Conservation (phyloP, 2,888 invertebrate genomes). For the Scrobipalpa atriplicella region DNA sequence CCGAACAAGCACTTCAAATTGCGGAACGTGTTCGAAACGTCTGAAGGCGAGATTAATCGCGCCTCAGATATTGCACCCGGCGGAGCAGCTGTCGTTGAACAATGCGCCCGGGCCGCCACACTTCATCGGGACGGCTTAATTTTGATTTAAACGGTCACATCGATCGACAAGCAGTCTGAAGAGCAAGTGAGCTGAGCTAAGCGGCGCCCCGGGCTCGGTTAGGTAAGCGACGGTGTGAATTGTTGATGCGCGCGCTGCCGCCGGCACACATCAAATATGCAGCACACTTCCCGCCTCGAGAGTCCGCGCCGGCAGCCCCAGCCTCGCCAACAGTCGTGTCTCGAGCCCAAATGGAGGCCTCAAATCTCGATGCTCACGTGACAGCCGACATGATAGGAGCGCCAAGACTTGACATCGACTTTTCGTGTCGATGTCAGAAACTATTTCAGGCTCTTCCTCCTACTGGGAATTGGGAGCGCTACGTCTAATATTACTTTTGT, state of each 20-base stretch:
- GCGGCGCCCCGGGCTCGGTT: constrained; percentile 57
- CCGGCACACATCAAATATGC: constrained; percentile 71
- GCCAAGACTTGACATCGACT: constrained; percentile 37
- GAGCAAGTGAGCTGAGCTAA: constrained; percentile 51
- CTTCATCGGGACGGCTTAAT: constrained; percentile 46
- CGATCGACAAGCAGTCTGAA: constrained; percentile 50
- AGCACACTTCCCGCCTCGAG: constrained; percentile 56
- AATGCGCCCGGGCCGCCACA: constrained; percentile 34
- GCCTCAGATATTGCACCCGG: constrained; percentile 44
- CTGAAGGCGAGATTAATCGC: constrained; percentile 42
- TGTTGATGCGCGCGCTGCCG: constrained; percentile 62
- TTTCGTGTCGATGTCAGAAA: constrained; percentile 37
- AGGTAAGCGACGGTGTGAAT: constrained; percentile 62
- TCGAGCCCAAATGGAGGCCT: constrained; percentile 50
- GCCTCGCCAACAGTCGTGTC: constrained; percentile 30
- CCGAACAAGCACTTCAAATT: constrained; percentile 26
- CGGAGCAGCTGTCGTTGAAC: constrained; percentile 46
- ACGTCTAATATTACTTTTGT: neutral
- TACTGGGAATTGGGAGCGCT: constrained; percentile 3
- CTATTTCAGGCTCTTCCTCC: constrained; percentile 39
- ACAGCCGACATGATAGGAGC: constrained; percentile 50
- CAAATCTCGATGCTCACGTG: constrained; percentile 49
- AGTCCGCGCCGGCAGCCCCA: constrained; percentile 40
- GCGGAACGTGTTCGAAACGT: constrained; percentile 33
- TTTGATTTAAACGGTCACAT: constrained; percentile 58